Base-by-base conservation (phyloP, 2,888 invertebrate species). In the Drosophila maculinotata region DNA sequence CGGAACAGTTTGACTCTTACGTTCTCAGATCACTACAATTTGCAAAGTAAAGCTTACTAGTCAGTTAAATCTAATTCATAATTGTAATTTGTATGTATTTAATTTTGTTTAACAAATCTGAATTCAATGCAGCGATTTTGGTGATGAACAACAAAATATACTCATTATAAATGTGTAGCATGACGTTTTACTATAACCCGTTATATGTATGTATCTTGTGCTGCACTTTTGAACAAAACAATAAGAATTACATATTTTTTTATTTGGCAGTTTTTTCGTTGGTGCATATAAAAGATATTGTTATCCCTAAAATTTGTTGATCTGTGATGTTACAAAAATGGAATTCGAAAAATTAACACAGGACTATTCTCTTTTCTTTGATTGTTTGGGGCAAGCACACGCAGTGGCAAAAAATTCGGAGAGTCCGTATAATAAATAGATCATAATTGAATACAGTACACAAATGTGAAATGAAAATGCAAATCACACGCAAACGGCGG, bases 41-140 rank as follows among this genome's bases (percentile, higher is more conserved):
- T 85, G 83, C 80, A 80, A 85, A 78, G 79, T 88, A 88, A 86
- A 85, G 88, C 84, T 85, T 78, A 69, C 57, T 78, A 70, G 56
- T 79, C 60, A 59, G 64, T 82, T 82, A 58, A 62, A 20, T 42
- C 59, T 68, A 72, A 45, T 59, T 53, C 12, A 45, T 60, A 59
- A 45, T 44, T 58, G 47, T 69, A 69, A 53, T 51, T 66, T 57
- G 26, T 42, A n/a, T n/a, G n/a, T n/a, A n/a, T 12, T 54, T 45
- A 12, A 20, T 62, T 62, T 25, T 45, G 33, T 54, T 38, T 12
- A 26, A 54, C 58, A 42, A 41, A 26, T 52, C 26, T 53, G 23
- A 39, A 6, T 41, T 20, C 38, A 49, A 49, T 30, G 54, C 33
- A 49, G n/a, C 14, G 25, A 12, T 20, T 38, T 47, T 35, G 33